A percentile compares a stretch with the other conserved stretches of the same genome.
Evolutionary conservation across 2,888 invertebrate genomes (phyloP).

Genomic region (Sarcophaga subvicina): DNA sequence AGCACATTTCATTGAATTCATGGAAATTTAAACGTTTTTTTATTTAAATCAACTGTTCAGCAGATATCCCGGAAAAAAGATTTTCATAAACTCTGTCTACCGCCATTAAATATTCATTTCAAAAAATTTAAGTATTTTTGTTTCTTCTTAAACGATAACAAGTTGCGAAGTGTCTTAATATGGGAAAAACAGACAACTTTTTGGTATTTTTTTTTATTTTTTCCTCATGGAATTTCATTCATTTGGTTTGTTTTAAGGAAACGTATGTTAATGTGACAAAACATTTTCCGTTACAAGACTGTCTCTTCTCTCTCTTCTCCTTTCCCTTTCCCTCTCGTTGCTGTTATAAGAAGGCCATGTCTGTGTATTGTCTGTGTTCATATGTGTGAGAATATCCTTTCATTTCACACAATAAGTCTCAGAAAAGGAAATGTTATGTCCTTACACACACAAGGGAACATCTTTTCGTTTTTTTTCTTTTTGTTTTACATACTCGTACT

Average conservation of each 20-base stretch:
- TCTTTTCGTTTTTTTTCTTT: too few species aligned
- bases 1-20: too few species aligned
- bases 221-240: background rate
- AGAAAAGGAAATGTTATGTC: background rate
- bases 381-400: background rate
- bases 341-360: background rate
- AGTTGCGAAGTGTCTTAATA: background rate
- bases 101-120: too few species aligned
- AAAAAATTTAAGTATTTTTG: too few species aligned
- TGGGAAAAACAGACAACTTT: background rate
- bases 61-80: too few species aligned
- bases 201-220: background rate
- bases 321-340: too few species aligned
- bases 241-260: slow-evolving; percentile 11
- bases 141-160: too few species aligned
- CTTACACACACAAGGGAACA: background rate
- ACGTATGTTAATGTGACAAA: slow-evolving; percentile 27
- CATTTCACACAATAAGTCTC: background rate
- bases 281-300: slow-evolving; percentile 29
- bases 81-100: too few species aligned
- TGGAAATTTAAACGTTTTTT: too few species aligned
- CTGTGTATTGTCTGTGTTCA: background rate
- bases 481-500: background rate
- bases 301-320: background rate
- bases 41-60: too few species aligned